Evolutionary conservation across 1,140 invertebrate species (phyloP).

Genomic region (Dryas iulia): DNA sequence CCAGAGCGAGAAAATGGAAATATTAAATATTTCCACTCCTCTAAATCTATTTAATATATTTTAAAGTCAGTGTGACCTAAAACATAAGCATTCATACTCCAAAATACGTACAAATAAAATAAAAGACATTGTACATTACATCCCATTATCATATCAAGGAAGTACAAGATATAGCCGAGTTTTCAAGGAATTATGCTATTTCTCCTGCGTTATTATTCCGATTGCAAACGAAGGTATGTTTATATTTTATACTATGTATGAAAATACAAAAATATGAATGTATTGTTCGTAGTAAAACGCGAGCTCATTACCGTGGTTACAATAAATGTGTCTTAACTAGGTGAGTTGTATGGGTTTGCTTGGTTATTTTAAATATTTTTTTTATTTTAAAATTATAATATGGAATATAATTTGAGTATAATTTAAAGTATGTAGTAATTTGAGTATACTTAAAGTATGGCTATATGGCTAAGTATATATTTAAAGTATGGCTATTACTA

Average conservation of each 20-base stretch:
- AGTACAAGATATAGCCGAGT: background rate
- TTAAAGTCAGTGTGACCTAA: background rate
- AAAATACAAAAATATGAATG: background rate
- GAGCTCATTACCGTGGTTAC: slow-evolving; percentile 20
- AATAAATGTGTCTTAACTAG: slow-evolving; percentile 10
- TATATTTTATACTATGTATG: background rate
- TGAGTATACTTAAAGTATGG: no score
- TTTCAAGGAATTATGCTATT: slow-evolving; percentile 7
- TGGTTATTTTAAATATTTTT: background rate
- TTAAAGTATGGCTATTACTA: no score
- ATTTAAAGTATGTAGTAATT: no score
- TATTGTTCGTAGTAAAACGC: slow-evolving; percentile 5
- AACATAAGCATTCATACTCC: background rate
- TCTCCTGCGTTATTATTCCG: slow-evolving; percentile 20
- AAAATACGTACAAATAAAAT: background rate
- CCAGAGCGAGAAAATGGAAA: background rate
- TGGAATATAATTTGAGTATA: no score
- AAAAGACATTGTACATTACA: background rate
- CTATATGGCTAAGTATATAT: no score
- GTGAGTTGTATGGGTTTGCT: slow-evolving; percentile 1
- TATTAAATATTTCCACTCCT: background rate
- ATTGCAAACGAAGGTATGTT: slow-evolving; percentile 18
- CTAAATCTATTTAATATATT: background rate
- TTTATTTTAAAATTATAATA: no score
- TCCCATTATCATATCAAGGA: background rate